Base-by-base conservation (phyloP, 2,888 invertebrate genomes). In the Erebia ligea region DNA sequence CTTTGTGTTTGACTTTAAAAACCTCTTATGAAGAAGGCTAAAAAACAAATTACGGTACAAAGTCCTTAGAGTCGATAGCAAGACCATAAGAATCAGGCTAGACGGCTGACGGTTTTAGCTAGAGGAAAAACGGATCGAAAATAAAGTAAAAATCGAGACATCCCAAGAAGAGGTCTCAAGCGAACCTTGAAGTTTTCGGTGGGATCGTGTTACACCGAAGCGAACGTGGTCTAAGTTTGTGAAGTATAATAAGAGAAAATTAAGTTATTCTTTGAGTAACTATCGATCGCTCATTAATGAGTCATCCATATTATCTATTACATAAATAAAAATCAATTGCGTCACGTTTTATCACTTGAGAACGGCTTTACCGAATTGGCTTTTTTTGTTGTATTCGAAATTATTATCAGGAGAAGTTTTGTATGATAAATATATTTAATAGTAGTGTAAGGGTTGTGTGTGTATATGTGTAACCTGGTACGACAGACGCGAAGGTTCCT, bases 101-200 rank as follows among this genome's bases (percentile, higher is more conserved):
- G 92, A 92, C 92, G 87, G 86, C 91, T 87, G 92, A 92, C 92
- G 87, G 86, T 91, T 87, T 88, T 84, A 86, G 86, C 87, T 85
- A 85, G 86, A 83, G 87, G 85, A 83, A 88, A 64, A 89, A 85
- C 86, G 91, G 88, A 92, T 92, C 87, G 88, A 91, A 90, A 92
- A 92, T 90, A 91, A 84, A 90, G 81, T 81, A 92, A 91, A 90
- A 90, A 91, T 91, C 91, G 90, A 91, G 92, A 92, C 92, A 90
- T 92, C 92, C 91, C 88, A 86, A 89, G 86, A 81, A 84, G 82
- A 83, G 80, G 93, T 92, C 91, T 91, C 90, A 89, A 91, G 92
- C 88, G 82, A 84, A 84, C 82, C 83, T 87, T 86, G 84, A 85
- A 83, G 86, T 85, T 86, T 81, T 81, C 67, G 63, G 79, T 75